These are phyloP conservation scores for Ailurus styani DNA, from an alignment of 2,113 vertebrate species.

Conservation along the genomic window DNA sequence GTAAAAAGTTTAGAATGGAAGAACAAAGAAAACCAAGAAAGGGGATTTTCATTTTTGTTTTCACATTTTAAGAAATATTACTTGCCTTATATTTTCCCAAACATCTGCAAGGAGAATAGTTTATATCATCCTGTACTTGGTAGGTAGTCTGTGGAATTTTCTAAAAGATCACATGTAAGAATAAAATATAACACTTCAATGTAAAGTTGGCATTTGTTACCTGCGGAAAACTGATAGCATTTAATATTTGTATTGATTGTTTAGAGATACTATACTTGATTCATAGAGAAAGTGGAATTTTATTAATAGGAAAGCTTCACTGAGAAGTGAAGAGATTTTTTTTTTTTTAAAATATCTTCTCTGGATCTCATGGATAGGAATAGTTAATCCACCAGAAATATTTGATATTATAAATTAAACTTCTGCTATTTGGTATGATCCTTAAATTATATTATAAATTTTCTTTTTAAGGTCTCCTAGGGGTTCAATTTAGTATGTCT, in stretches of 20 bases:
- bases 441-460: background rate
- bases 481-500: background rate
- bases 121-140: constrained; percentile 96
- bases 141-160: constrained; percentile 79
- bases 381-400: background rate
- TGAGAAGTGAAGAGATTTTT: background rate
- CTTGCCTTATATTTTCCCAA: constrained; percentile 98
- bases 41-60: constrained; percentile 97
- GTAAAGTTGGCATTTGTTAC: constrained; percentile 5
- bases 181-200: background rate
- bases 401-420: constrained; percentile 21
- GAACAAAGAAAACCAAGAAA: constrained; percentile 98
- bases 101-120: constrained; percentile 96
- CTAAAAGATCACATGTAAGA: background rate
- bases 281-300: background rate
- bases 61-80: constrained; percentile 98
- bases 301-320: constrained; percentile 29
- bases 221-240: constrained; percentile 1
- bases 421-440: background rate
- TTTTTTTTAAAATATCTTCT: background rate
- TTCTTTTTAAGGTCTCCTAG: background rate
- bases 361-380: background rate
- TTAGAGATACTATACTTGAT: background rate
- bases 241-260: constrained; percentile 27
- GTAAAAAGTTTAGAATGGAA: constrained; percentile 99